Percentiles rank a stretch among this genome's conserved stretches.
Evolutionary conservation across 2,888 invertebrate genomes (phyloP).

Genomic region (Harpagoxenus sublaevis): DNA sequence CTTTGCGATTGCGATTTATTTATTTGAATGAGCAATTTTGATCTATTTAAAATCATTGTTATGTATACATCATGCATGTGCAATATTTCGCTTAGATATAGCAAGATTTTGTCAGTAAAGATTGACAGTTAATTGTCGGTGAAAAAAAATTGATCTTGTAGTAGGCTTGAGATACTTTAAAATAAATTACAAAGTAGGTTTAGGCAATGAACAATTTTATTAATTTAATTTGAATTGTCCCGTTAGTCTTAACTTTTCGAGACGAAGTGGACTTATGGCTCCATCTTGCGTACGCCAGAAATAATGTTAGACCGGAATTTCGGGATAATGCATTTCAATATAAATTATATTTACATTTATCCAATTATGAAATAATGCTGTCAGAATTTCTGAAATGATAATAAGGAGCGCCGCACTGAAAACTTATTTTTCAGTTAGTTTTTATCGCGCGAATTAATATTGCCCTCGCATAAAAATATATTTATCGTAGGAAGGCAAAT

Average conservation of each 20-base stretch:
- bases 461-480: background rate
- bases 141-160: background rate
- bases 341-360: background rate
- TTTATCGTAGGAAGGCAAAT: conserved; percentile 3
- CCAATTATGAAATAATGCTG: background rate
- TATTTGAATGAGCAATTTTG: background rate
- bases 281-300: conserved; percentile 7
- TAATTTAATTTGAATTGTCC: conserved; percentile 4
- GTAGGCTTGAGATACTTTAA: background rate
- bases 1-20: background rate
- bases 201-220: background rate
- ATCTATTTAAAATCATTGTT: background rate
- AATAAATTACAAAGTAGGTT: background rate
- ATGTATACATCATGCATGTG: too few species aligned
- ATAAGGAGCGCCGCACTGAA: background rate
- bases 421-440: background rate
- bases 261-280: background rate
- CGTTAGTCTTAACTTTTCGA: background rate
- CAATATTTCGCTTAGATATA: background rate
- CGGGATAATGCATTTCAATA: background rate
- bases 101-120: background rate
- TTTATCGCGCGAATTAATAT: background rate
- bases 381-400: background rate
- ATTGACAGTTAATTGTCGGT: background rate
- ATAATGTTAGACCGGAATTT: background rate